phyloP scores from a whole-genome alignment of 1,140 invertebrate genomes.

The Himalopsyche phryganea region DNA sequence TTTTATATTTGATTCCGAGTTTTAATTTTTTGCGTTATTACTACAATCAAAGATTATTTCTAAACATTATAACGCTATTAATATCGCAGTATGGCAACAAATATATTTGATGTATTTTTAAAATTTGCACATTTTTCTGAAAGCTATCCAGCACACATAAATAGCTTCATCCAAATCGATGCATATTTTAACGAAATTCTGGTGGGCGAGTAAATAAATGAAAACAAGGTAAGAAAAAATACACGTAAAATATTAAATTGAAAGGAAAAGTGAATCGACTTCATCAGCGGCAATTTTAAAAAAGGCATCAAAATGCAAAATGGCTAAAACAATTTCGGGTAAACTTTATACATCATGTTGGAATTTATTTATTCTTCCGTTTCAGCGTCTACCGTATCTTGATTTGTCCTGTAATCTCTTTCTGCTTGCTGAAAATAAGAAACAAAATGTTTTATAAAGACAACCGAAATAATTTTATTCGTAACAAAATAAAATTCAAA shows the following conservation, averaged over 20 bases:
- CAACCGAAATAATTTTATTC: not conserved
- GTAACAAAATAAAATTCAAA: not conserved
- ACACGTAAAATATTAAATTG: not conserved
- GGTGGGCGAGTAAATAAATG: no score
- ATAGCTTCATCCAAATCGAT: not conserved
- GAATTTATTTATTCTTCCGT: constrained; percentile 23
- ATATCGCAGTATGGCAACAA: no score
- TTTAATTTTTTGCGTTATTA: no score
- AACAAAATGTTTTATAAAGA: not conserved
- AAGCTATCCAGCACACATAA: not conserved
- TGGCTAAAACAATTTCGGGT: constrained; percentile 8
- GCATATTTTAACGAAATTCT: not conserved
- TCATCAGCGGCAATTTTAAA: not conserved
- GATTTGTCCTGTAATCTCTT: constrained; percentile 30
- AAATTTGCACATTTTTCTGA: not conserved
- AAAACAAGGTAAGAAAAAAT: no score
- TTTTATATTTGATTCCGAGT: no score
- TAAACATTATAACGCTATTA: no score
- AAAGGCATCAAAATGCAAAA: constrained; percentile 3
- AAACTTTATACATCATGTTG: constrained; percentile 23
- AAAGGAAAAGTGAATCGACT: not conserved
- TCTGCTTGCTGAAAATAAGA: constrained; percentile 28
- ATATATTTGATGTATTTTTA: no score
- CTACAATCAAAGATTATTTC: no score
- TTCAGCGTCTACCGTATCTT: constrained; percentile 15